These are phyloP conservation scores for Lepidocyrtoides sp. DNA, from an alignment of 2,888 invertebrate genomes.

Conservation along the genomic window DNA sequence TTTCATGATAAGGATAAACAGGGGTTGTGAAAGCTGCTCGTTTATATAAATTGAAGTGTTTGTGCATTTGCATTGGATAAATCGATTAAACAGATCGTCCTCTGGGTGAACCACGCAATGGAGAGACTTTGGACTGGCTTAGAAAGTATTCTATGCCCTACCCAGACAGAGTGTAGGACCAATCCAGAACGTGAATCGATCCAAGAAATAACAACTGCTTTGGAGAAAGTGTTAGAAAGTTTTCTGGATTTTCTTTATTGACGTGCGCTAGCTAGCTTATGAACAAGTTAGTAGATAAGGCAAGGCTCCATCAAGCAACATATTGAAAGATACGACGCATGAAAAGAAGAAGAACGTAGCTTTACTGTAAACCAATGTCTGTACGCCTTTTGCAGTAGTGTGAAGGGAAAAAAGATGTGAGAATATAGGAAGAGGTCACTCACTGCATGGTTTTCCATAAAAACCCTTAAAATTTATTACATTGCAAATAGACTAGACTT, in stretches of 20 bases:
- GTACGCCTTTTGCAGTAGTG: neutral
- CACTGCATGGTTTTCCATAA: neutral
- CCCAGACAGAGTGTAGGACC: constrained; percentile 53
- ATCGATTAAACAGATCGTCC: constrained; percentile 58
- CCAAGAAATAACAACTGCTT: constrained; percentile 28
- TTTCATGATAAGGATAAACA: neutral
- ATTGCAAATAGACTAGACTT: constrained; percentile 26
- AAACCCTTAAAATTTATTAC: constrained; percentile 54
- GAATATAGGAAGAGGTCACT: constrained; percentile 17
- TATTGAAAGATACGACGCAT: neutral
- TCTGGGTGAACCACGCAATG: constrained; percentile 49
- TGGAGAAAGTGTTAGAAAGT: constrained; percentile 20
- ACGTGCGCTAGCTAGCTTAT: neutral
- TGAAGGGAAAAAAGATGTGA: neutral
- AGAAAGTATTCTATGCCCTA: constrained; percentile 22
- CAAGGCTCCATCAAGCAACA: no score
- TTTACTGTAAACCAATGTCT: neutral
- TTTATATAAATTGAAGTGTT: neutral
- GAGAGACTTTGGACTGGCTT: constrained; percentile 66
- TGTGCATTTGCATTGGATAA: constrained; percentile 60
- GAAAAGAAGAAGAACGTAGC: neutral
- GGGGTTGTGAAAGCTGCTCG: neutral
- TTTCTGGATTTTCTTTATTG: neutral
- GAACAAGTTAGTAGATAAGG: neutral
- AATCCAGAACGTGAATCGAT: constrained; percentile 71